Conservation (phyloP, 2,888 invertebrate species). For the Eristalinus aeneus region DNA sequence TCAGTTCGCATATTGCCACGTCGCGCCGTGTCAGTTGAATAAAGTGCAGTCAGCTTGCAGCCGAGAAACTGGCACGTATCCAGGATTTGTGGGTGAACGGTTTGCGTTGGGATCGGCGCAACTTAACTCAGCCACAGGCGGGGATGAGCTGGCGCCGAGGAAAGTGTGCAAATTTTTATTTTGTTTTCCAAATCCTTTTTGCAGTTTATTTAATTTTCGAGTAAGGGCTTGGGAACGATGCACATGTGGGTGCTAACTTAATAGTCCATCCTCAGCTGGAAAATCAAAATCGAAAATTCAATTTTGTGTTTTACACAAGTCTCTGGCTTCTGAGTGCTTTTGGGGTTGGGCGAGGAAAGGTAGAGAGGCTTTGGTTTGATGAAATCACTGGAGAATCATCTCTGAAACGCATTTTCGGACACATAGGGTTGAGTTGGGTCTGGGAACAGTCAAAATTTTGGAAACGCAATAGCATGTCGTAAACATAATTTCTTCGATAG, state of each 20-base stretch:
- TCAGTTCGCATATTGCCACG: slow-evolving; percentile 11
- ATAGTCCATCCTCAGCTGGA: neutral
- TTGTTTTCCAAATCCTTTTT: neutral
- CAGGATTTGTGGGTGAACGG: neutral
- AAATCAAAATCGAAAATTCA: neutral
- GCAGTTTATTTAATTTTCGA: slow-evolving; percentile 1
- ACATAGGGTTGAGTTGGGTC: too few species aligned
- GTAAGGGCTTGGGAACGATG: neutral
- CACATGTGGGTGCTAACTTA: neutral
- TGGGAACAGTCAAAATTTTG: too few species aligned
- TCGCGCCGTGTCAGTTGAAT: neutral
- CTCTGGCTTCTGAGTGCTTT: too few species aligned
- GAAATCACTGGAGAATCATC: too few species aligned
- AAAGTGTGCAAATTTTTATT: neutral
- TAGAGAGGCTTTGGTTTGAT: too few species aligned
- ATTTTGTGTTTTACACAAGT: neutral
- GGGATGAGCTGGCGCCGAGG: neutral
- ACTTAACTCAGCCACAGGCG: neutral
- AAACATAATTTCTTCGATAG: too few species aligned
- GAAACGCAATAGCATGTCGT: too few species aligned
- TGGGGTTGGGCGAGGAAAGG: too few species aligned
- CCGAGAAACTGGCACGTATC: slow-evolving; percentile 32
- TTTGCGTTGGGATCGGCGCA: neutral
- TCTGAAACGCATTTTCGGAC: too few species aligned
- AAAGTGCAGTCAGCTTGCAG: slow-evolving; percentile 35